These are phyloP conservation scores for Rhegmatorhina hoffmannsi DNA, from an alignment of 2,113 vertebrate species.

Conservation along the genomic window DNA sequence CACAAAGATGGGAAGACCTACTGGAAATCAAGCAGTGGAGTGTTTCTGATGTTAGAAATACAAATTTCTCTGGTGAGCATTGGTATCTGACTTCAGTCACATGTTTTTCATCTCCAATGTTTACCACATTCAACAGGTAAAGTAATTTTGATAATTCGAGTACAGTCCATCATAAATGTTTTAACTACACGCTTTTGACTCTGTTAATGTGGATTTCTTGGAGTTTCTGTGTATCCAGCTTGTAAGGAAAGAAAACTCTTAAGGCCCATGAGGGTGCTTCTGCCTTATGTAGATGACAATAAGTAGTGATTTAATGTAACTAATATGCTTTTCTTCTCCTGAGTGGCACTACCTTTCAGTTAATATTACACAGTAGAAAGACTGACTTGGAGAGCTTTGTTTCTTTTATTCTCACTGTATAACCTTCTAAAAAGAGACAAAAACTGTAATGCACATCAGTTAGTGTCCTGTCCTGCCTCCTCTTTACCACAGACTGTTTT, in stretches of 20 bases:
- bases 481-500: not conserved
- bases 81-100: constrained; percentile 18
- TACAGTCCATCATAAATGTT: not conserved
- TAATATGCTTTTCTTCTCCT: not conserved
- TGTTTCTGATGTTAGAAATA: constrained; percentile 43
- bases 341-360: not conserved
- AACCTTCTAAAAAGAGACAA: not conserved
- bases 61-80: constrained; percentile 26
- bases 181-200: not conserved
- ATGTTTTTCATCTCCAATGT: not conserved
- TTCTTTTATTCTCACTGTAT: not conserved
- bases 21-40: constrained; percentile 25
- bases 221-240: not conserved
- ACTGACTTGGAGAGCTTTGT: not conserved
- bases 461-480: not conserved
- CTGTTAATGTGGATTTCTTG: constrained; percentile 14
- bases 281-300: constrained; percentile 38
- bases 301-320: constrained; percentile 4
- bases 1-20: constrained; percentile 66
- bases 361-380: not conserved
- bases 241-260: not conserved
- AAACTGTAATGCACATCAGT: not conserved
- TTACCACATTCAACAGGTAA: constrained; percentile 24
- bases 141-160: not conserved
- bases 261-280: not conserved